A percentile compares a stretch with the other conserved stretches of the same genome.
Conservation (phyloP, 2,888 invertebrate species). For the Drosophila pegasa region DNA sequence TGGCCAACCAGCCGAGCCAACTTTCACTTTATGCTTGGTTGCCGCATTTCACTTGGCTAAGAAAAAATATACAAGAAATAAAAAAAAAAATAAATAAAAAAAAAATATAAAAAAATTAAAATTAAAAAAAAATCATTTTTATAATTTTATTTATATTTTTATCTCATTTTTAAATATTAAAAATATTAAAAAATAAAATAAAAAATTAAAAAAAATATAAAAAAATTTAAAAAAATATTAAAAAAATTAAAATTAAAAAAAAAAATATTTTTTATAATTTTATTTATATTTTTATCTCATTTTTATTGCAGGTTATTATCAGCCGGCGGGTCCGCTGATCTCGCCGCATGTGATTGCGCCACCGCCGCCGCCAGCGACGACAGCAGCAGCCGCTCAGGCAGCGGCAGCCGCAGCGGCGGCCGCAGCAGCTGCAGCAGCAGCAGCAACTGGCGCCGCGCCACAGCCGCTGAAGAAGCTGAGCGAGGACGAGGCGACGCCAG, state of each 20-base stretch:
- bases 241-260: no score
- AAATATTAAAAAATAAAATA: no score
- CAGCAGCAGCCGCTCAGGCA: slow-evolving; percentile 68
- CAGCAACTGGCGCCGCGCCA: slow-evolving; percentile 56
- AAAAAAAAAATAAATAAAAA: background rate
- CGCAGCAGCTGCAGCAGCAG: slow-evolving; percentile 59
- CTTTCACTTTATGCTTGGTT: slow-evolving; percentile 74
- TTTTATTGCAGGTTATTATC: slow-evolving; percentile 91
- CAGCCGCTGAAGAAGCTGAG: slow-evolving; percentile 75
- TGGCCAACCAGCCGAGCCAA: slow-evolving; percentile 60
- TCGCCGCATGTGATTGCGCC: slow-evolving; percentile 87
- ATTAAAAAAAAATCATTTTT: background rate
- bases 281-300: slow-evolving; percentile 8
- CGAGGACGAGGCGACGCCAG: slow-evolving; percentile 73
- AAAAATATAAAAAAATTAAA: no score
- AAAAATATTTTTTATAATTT: background rate
- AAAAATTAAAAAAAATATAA: no score
- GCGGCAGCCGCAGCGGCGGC: slow-evolving; percentile 64
- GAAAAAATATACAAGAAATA: no score
- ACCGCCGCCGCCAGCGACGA: slow-evolving; percentile 64
- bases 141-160: slow-evolving; percentile 12
- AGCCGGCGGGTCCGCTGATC: slow-evolving; percentile 96
- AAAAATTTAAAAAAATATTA: no score
- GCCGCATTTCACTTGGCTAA: slow-evolving; percentile 63
- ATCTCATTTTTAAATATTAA: slow-evolving; percentile 3